Base-by-base conservation (phyloP, 2,113 vertebrate genomes). In the Furnarius figulus region DNA sequence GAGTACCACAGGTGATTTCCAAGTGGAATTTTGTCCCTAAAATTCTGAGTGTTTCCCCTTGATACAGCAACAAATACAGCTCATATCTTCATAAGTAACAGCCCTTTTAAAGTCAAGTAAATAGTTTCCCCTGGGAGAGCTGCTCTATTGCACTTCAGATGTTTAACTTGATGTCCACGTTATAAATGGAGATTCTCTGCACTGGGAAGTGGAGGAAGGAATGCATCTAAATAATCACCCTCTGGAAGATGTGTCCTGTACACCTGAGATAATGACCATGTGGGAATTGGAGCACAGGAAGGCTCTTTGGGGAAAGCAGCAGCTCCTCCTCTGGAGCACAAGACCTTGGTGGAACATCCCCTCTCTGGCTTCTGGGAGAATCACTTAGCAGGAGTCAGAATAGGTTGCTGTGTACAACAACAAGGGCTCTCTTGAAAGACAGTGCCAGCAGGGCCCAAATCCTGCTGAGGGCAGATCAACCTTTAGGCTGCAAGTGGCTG, bases 131-230 rank as follows among this genome's bases (percentile, higher is more conserved):
- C 37, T 12, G 25, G 70, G 33, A 73, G 55, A 82, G 72, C 6
- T 56, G 56, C 5, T 8, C 16, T 25, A 0, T 28, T 35, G 25
- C 10, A 56, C 31, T 71, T 20, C 1, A 49, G n/a, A 17, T 2
- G 9, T 77, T 61, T 71, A 17, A 14, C 20, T 39, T 0, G 1
- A 8, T 73, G 31, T 14, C 20, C 4, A 0, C 9, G 12, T 59
- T 68, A 23, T 7, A 22, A 52, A 53, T 30, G 2, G 19, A 23
- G 44, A 21, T 79, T 84, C 25, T 90, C 27, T 76, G 62, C 12
- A 5, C 0, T 5, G 24, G 27, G 30, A 4, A 33, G 25, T 6
- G 49, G 28, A 39, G 20, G 28, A 63, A 37, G 35, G 55, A 85
- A 58, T 0, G 7, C 42, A 27, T 33, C 28, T 13, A 44, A 59